phyloP scores from a whole-genome alignment of 2,113 vertebrate species.

The Narcine bancroftii region DNA sequence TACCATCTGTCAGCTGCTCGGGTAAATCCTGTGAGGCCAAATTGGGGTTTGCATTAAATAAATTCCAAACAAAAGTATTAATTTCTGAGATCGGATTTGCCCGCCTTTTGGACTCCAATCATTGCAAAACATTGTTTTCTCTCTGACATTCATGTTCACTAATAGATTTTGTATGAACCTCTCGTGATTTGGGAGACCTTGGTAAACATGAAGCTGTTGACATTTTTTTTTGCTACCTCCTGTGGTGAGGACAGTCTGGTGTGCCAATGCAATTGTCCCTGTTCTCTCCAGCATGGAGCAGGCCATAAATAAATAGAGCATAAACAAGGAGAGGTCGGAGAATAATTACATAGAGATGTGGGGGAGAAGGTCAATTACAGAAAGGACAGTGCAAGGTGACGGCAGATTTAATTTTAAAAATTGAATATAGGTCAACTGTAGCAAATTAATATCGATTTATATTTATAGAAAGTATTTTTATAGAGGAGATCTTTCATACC shows the following conservation, averaged over 20 bases:
- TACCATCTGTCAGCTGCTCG: slow-evolving; percentile 26
- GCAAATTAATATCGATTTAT: too few relatives aligned
- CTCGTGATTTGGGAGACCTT: neutral
- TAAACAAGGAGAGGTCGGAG: too few relatives aligned
- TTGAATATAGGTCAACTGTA: too few relatives aligned
- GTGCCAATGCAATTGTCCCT: neutral
- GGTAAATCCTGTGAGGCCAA: slow-evolving; percentile 17
- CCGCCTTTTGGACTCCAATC: neutral
- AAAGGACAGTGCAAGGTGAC: too few relatives aligned
- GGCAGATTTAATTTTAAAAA: too few relatives aligned
- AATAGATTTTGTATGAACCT: neutral
- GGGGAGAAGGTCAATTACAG: too few relatives aligned
- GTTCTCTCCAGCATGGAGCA: neutral
- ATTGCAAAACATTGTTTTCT: neutral
- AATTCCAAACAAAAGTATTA: slow-evolving; percentile 27
- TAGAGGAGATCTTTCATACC: too few relatives aligned
- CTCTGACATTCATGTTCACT: neutral
- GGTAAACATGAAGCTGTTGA: neutral
- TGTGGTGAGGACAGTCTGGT: neutral
- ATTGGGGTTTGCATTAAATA: neutral
- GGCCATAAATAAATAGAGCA: neutral
- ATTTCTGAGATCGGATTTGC: slow-evolving; percentile 17
- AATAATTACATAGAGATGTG: too few relatives aligned
- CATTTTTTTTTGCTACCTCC: neutral
- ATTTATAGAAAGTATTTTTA: too few relatives aligned